phyloP scores from a whole-genome alignment of 2,797 vertebrate species.

The Anisognathus igniventris region DNA sequence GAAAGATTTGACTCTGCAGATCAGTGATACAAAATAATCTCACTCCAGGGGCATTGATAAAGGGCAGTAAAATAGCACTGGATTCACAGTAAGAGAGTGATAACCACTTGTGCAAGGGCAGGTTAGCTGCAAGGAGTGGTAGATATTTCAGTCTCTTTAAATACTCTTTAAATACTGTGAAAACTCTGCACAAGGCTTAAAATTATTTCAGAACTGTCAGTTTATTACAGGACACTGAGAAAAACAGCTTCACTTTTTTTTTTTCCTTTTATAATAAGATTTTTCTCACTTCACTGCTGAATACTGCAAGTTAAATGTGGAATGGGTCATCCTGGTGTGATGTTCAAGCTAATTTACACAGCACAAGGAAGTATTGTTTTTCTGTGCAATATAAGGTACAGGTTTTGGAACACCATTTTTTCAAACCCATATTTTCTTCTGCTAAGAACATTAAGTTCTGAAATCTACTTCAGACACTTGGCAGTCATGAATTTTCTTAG shows the following conservation, averaged over 20 bases:
- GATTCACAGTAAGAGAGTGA: neutral
- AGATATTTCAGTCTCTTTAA: neutral
- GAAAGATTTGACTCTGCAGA: neutral
- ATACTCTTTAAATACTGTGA: neutral
- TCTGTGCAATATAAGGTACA: neutral
- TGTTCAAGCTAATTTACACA: neutral
- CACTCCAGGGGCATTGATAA: neutral
- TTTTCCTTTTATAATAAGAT: neutral
- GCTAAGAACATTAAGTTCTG: neutral
- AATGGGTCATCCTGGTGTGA: neutral
- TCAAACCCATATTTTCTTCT: neutral
- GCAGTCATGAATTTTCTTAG: neutral
- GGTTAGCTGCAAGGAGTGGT: neutral
- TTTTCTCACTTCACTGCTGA: neutral
- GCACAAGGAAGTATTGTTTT: neutral
- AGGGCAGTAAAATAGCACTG: neutral
- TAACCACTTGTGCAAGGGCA: neutral
- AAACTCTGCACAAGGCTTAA: neutral
- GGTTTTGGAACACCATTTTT: neutral
- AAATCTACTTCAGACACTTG: neutral
- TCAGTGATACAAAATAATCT: neutral
- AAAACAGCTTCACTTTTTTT: neutral
- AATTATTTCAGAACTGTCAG: neutral
- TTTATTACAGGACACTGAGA: neutral
- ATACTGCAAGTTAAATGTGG: neutral